Evolutionary conservation across 2,113 vertebrate genomes (phyloP).

Genomic region (Emydocephalus ijimae): DNA sequence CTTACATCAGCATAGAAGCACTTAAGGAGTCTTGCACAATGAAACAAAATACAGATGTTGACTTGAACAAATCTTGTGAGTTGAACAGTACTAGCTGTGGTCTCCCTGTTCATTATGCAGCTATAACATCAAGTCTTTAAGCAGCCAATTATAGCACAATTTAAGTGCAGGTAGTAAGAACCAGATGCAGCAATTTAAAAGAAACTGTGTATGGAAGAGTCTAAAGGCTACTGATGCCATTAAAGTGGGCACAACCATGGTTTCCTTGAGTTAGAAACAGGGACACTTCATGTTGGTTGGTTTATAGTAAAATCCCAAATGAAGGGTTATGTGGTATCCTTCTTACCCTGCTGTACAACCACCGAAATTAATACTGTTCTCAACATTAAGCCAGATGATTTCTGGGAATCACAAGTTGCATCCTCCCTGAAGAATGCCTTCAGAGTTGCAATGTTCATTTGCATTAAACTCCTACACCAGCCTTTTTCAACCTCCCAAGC

Average conservation of each 20-base stretch:
- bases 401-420: not conserved
- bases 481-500: not conserved
- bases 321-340: not conserved
- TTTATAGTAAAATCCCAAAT: not conserved
- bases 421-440: not conserved
- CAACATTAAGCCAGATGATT: not conserved
- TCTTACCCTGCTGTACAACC: not conserved
- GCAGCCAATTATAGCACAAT: not conserved
- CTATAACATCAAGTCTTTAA: not conserved
- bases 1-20: not conserved
- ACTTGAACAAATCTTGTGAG: not conserved
- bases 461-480: not conserved
- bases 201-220: not conserved
- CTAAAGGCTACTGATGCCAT: not conserved
- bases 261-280: not conserved
- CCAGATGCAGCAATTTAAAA: not conserved
- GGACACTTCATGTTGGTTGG: not conserved
- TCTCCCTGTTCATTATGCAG: not conserved
- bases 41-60: not conserved
- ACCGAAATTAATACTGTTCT: not conserved
- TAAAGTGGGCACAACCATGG: not conserved
- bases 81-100: not conserved
- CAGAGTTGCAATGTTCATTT: not conserved
- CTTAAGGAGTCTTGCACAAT: not conserved
- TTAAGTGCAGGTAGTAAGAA: not conserved